Base-by-base conservation (phyloP, 2,888 invertebrate genomes). In the Elegia similella region DNA sequence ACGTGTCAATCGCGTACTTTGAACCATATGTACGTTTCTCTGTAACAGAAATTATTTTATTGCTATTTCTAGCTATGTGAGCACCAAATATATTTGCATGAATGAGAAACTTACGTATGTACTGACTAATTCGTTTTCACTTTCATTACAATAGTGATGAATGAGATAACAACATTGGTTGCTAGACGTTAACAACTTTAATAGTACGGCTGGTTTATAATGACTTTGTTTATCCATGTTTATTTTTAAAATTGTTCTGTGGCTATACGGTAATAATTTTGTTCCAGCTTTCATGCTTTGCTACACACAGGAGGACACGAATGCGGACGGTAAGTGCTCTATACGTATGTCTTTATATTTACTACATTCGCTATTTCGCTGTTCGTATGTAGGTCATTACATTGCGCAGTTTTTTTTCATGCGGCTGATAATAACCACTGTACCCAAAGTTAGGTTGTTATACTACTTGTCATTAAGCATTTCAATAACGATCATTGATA, bases 261-360 rank as follows among this genome's bases (percentile, higher is more conserved):
- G 46, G 46, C 32, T 32, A 34, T 15, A 32, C 32, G 78, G 82
- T 75, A 68, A 68, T 72, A 64, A 78, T 84, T 93, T 92, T 94
- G 92, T 95, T 96, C 84, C 95, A 97, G 97, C 97, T 92, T 97
- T 96, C 95, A 97, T 97, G 97, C 94, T 97, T 93, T 97, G 97
- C 94, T 97, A 97, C 93, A 96, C 97, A 77, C 97, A 97, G 93
- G 97, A 97, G 93, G 97, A 97, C 90, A 94, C 96, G 80, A 96
- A 96, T 88, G 94, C 96, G 83, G 97, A 97, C 95, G 97, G 97
- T 97, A 95, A 93, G 94, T 93, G 76, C 75, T 76, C 74, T 44
- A 23, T 54, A 43, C 59, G 58, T 60, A 52, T 44, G 54, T 54
- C n/a, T 57, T 59, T 64, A 59, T 69, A 62, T 68, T 67, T 72